Conservation (phyloP, 2,888 invertebrate genomes). For the Pogonocherus hispidulus region DNA sequence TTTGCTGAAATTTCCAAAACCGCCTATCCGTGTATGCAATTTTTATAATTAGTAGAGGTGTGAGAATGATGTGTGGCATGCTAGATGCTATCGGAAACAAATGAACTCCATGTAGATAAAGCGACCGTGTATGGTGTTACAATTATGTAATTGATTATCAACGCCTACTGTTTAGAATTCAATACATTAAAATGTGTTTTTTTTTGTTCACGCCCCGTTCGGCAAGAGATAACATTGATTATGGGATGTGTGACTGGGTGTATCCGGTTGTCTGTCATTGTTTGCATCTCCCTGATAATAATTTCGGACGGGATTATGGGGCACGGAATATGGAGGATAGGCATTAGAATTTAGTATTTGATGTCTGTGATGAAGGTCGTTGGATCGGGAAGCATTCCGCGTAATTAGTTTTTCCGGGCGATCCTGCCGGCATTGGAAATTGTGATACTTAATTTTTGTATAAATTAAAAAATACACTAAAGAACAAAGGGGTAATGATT, state of each 20-base stretch:
- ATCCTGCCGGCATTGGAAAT: too few species aligned
- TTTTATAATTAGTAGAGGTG: slow-evolving; percentile 58
- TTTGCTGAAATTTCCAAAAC: not conserved
- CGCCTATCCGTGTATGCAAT: slow-evolving; percentile 45
- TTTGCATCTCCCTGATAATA: not conserved
- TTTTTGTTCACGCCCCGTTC: slow-evolving; percentile 24
- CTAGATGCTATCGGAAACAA: slow-evolving; percentile 56
- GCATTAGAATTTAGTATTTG: not conserved
- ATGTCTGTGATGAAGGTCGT: too few species aligned
- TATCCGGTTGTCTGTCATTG: not conserved
- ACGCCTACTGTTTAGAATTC: slow-evolving; percentile 35
- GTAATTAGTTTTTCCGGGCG: too few species aligned
- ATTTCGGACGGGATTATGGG: not conserved
- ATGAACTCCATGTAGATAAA: slow-evolving; percentile 49
- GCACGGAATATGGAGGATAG: slow-evolving; percentile 4
- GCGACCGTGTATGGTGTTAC: slow-evolving; percentile 41
- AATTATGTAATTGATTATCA: slow-evolving; percentile 46
- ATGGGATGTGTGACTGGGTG: slow-evolving; percentile 10
- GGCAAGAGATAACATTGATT: slow-evolving; percentile 12
- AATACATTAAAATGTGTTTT: slow-evolving; percentile 24
- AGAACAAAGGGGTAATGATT: too few species aligned
- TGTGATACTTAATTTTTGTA: too few species aligned
- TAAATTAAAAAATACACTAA: too few species aligned
- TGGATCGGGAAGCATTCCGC: too few species aligned
- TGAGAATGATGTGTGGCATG: slow-evolving; percentile 59